phyloP scores from a whole-genome alignment of 2,113 vertebrate species.

The Pseudorasbora parva region DNA sequence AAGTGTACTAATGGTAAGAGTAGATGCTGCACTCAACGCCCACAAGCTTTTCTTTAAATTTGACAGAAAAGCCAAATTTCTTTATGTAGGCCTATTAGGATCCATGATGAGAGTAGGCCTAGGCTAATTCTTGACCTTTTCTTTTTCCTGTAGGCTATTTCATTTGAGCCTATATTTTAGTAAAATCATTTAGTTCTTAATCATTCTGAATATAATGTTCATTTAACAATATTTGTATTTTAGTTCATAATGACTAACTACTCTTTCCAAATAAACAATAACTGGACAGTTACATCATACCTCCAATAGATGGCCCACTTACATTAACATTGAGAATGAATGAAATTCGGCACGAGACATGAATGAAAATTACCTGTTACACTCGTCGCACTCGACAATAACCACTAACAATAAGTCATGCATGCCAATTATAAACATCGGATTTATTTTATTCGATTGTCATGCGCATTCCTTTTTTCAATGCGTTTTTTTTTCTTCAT shows the following conservation, averaged over 20 bases:
- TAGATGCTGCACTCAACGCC: not conserved
- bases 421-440: not conserved
- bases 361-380: not conserved
- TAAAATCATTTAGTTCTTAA: not conserved
- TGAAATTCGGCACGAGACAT: not conserved
- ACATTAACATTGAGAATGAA: not conserved
- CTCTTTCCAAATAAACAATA: not conserved
- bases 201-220: not conserved
- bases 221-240: not conserved
- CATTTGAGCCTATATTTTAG: not conserved
- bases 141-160: not conserved
- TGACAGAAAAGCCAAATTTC: not conserved
- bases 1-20: not conserved
- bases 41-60: not conserved
- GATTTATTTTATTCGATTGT: not conserved
- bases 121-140: too few relatives aligned
- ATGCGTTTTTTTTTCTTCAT: not conserved
- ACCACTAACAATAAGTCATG: not conserved
- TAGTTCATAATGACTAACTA: not conserved
- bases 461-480: not conserved
- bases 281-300: not conserved
- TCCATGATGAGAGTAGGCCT: not conserved
- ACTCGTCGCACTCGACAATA: not conserved
- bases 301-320: conserved; percentile 18
- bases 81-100: not conserved